A percentile compares a stretch with the other conserved stretches of the same genome.
Conservation (phyloP, 2,113 vertebrate genomes). For the Erythrocercus mccallii region DNA sequence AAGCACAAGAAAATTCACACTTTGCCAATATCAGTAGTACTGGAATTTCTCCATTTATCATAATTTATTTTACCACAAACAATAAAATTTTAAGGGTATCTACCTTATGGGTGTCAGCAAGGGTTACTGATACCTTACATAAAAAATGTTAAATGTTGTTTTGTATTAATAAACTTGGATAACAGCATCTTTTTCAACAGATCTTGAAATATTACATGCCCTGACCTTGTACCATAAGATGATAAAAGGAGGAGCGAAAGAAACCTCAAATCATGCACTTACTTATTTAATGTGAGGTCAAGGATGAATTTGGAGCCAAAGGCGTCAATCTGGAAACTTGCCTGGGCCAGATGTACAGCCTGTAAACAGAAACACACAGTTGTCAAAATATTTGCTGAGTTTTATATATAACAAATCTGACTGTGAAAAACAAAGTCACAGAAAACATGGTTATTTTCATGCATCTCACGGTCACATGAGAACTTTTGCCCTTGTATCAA, state of each 20-base stretch:
- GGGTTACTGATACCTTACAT: not conserved
- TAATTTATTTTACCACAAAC: not conserved
- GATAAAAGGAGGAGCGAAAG: not conserved
- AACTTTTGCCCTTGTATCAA: not conserved
- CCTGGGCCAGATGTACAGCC: constrained; percentile 91
- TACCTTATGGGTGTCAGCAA: not conserved
- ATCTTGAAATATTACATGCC: not conserved
- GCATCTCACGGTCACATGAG: not conserved
- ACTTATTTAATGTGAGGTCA: constrained; percentile 95
- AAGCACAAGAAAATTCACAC: not conserved
- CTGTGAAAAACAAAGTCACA: not conserved
- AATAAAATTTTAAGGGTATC: not conserved
- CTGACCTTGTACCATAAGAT: not conserved
- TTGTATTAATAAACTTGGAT: not conserved
- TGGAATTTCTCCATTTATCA: not conserved
- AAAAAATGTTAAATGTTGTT: not conserved
- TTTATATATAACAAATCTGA: not conserved
- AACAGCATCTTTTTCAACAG: not conserved
- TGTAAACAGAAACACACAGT: constrained; percentile 65
- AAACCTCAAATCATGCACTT: constrained; percentile 67
- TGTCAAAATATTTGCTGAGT: not conserved
- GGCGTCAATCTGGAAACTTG: constrained; percentile 94
- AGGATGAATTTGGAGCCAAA: constrained; percentile 92
- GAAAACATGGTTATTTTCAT: not conserved
- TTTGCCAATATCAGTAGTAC: not conserved